Evolutionary conservation across 2,888 invertebrate genomes (phyloP).

Genomic region (Balanococcus diminutus): DNA sequence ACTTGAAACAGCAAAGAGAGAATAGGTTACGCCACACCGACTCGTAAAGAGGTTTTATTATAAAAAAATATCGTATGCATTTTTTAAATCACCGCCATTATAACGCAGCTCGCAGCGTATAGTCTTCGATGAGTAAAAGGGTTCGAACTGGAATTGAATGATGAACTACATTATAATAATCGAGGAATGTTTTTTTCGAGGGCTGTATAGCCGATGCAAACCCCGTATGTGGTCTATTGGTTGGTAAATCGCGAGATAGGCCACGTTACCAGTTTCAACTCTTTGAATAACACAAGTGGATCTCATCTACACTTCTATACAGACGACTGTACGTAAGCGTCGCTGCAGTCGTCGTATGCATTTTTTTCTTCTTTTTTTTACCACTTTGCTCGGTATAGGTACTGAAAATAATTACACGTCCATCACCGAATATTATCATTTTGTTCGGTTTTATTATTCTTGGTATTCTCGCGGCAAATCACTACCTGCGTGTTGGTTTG

Average conservation of each 20-base stretch:
- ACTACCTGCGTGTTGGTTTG: background rate
- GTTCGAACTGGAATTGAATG: slow-evolving; percentile 14
- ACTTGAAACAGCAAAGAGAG: background rate
- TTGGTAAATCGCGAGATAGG: background rate
- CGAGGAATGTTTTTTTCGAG: background rate
- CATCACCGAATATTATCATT: background rate
- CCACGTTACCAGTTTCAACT: background rate
- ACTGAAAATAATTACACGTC: background rate
- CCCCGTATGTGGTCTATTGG: slow-evolving; percentile 22
- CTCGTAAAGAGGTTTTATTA: slow-evolving; percentile 5
- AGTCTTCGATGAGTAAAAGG: background rate
- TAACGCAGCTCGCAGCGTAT: background rate
- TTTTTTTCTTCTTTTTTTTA: background rate
- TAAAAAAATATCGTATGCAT: background rate
- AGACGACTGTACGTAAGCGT: background rate
- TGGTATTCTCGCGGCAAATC: background rate
- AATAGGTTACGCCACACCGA: background rate
- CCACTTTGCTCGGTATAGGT: background rate
- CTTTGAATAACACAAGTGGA: slow-evolving; percentile 1
- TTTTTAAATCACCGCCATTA: background rate
- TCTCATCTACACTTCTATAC: background rate
- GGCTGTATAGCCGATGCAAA: slow-evolving; percentile 2
- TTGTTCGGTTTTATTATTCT: background rate
- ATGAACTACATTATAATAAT: slow-evolving; percentile 23
- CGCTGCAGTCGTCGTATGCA: background rate